Base-by-base conservation (phyloP, 2,888 invertebrate genomes). In the Melanargia galathea region DNA sequence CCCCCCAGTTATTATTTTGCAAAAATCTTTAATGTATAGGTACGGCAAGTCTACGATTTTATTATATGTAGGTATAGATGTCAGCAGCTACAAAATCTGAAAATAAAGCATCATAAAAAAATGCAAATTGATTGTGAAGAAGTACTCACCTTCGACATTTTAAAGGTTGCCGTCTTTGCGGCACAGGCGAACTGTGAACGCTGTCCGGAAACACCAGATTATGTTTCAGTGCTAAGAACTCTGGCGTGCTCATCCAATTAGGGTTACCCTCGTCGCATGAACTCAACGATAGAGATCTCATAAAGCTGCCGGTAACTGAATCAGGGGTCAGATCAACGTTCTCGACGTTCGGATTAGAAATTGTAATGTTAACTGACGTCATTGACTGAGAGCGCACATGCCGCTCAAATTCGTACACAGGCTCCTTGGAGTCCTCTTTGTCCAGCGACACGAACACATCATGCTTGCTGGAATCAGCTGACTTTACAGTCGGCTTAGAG, bases 191-290 rank as follows among this genome's bases (percentile, higher is more conserved):
- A 43, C 95, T 95, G 55, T 94, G 95, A 11, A 94, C 94, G 77
- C 96, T 96, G 66, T 96, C 96, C 1, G 96, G 96, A 80, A 96
- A 96, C 45, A 94, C 94, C 67, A 96, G 85, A 81, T 96, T 96
- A 76, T 96, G 96, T 77, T 96, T 96, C 65, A 96, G 91, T 1
- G 96, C 96, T 64, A 96, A 80, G 59, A 96, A 92, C 77, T 96
- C 96, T 0, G 96, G 96, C 0, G 96, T 96, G 63, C 93, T 93
- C 93, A 96, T 95, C 96, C 96, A 96, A 71, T 95, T 94, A 8
- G 95, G 95, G 70, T 94, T 93, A 67, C 94, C 94, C 68, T 95
- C 96, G 70, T 95, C 95, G 54, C 92, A 93, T 7, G 94, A 93
- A 72, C 94, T 94, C 75, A 94, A 86, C 11, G 94, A 94, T 70